Conservation (phyloP, 2,113 vertebrate genomes). For the Sclerurus mexicanus region DNA sequence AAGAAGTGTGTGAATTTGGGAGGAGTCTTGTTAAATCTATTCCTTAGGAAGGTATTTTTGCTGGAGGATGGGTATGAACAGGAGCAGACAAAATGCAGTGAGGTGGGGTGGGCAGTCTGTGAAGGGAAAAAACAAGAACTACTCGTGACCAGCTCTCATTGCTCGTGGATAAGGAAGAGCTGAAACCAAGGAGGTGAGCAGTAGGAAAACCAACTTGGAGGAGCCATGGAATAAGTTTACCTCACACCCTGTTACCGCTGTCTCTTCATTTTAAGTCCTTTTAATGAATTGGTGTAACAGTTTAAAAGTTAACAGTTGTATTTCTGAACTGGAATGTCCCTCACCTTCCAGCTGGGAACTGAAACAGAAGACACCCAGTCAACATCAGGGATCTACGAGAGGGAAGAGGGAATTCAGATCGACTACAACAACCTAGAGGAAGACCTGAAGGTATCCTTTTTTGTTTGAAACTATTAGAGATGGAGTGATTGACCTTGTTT, state of each 20-base stretch:
- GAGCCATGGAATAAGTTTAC: neutral
- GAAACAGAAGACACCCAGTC: constrained; percentile 69
- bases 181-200: neutral
- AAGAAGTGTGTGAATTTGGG: neutral
- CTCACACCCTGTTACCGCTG: neutral
- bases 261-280: neutral
- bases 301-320: neutral
- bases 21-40: neutral
- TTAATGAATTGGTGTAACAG: neutral
- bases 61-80: neutral
- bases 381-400: constrained; percentile 79
- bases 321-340: neutral
- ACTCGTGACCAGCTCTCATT: neutral
- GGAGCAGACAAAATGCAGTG: neutral
- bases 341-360: constrained; percentile 73
- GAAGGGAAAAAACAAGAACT: neutral
- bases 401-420: constrained; percentile 81
- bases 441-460: constrained; percentile 74
- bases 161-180: neutral
- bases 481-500: neutral
- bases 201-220: neutral
- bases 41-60: neutral
- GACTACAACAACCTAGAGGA: constrained; percentile 81
- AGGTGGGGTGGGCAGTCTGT: neutral
- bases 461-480: neutral